Base-by-base conservation (phyloP, 2,888 invertebrate genomes). In the Trichacis sp. region DNA sequence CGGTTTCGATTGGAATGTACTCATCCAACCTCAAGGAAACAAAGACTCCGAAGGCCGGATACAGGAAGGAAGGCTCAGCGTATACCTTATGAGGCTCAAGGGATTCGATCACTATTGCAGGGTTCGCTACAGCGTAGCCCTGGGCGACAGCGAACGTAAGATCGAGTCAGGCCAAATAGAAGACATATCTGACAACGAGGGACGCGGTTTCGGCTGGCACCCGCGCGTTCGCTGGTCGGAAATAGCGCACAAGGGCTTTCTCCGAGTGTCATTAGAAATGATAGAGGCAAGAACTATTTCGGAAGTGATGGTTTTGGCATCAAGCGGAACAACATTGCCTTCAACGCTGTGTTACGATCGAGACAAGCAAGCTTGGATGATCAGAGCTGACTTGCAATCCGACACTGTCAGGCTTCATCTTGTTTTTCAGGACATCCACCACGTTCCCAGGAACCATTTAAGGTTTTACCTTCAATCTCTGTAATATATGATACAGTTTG, bases 71-170 rank as follows among this genome's bases (percentile, higher is more conserved):
- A 74, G 87, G 19, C 75, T 88, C 47, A 86, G 87, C 62, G 85
- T 91, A 50, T 88, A 90, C 56, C 85, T 94, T 36, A 89, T 90
- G 76, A 87, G 93, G 50, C 88, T 92, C 54, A 93, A 93, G n/a
- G 93, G 92, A 45, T 93, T 93, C 78, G 93, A 93, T 73, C 93
- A 93, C 80, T 89, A 90, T 49, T 93, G 93, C 79, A 88, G 92
- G 60, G 91, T 93, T 6, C 87, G 90, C 2, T 93, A 93, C 83
- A 89, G 89, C 57, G 87, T 91, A 29, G 87, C 89, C 0, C 85
- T 93, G 1, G 92, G 92, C 1, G 91, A 91, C 67, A 90, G 89
- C 0, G 91, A 91, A 47, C 85, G 89, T 15, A 85, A 90, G 42
- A 82, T 90, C 69, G 90, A 92, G 72, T 92, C 92, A 0, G 92